A percentile compares a stretch with the other conserved stretches of the same genome.
Conservation (phyloP, 2,113 vertebrate genomes). For the Cranoglanis bouderius region DNA sequence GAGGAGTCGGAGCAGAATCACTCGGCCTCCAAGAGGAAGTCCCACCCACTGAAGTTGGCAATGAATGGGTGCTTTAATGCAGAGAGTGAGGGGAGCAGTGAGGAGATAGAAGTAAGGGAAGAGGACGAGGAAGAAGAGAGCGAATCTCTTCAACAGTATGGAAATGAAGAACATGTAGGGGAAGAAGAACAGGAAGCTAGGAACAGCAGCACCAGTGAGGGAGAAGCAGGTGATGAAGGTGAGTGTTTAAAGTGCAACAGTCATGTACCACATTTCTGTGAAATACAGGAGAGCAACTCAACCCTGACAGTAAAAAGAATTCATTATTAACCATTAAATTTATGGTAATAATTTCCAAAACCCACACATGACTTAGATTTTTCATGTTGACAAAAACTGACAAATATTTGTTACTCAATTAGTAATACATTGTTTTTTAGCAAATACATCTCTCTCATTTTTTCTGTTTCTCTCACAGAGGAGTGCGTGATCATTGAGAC, state of each 20-base stretch:
- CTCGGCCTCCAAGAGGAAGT: conserved; percentile 87
- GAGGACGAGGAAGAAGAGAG: conserved; percentile 74
- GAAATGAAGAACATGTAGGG: conserved; percentile 59
- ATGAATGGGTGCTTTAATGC: conserved; percentile 87
- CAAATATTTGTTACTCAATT: not conserved
- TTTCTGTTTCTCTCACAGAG: conserved; percentile 59
- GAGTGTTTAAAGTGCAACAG: not conserved
- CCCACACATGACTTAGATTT: not conserved
- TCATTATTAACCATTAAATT: not conserved
- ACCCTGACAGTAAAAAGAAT: not conserved
- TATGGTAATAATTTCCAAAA: not conserved
- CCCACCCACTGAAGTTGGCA: conserved; percentile 87
- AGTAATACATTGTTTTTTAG: not conserved
- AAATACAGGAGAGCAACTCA: not conserved
- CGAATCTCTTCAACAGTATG: conserved; percentile 52
- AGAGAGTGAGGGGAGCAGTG: conserved; percentile 86
- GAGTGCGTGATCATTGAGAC: conserved; percentile 72
- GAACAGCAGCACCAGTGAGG: not conserved
- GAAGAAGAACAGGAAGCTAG: conserved; percentile 59
- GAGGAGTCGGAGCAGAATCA: conserved; percentile 79
- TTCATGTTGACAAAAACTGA: not conserved
- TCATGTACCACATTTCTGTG: not conserved
- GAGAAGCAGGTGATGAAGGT: conserved; percentile 44
- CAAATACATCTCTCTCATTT: not conserved
- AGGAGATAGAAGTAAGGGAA: conserved; percentile 79